These are phyloP conservation scores for Ceratotherium simum DNA, from an alignment of 2,113 vertebrate genomes.

Conservation along the genomic window DNA sequence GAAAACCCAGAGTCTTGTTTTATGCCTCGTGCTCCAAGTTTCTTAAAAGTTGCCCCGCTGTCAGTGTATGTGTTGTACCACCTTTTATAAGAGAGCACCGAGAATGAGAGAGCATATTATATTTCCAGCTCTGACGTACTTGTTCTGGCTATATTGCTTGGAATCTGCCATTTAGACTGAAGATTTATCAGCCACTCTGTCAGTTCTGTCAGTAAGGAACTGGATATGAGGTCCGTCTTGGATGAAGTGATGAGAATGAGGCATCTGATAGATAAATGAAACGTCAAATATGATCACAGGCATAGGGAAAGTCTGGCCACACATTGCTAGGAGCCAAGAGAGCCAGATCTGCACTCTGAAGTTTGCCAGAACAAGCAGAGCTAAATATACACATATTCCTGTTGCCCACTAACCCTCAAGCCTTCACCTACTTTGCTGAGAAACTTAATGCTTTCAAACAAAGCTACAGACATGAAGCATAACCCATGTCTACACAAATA, in stretches of 20 bases:
- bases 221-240: neutral
- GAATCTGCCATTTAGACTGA: slow-evolving; percentile 65
- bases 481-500: neutral
- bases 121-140: slow-evolving; percentile 72
- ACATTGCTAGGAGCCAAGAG: neutral
- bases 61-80: neutral
- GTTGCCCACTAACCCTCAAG: neutral
- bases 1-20: neutral
- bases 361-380: slow-evolving; percentile 67
- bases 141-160: slow-evolving; percentile 59
- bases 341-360: slow-evolving; percentile 7
- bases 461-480: slow-evolving; percentile 1
- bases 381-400: slow-evolving; percentile 71
- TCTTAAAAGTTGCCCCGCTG: neutral
- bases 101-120: slow-evolving; percentile 54
- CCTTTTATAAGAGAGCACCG: slow-evolving; percentile 19
- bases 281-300: neutral
- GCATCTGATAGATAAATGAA: neutral
- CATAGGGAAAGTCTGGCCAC: neutral
- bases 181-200: slow-evolving; percentile 59
- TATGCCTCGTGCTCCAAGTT: neutral
- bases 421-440: slow-evolving; percentile 45
- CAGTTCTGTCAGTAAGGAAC: neutral
- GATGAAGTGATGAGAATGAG: slow-evolving; percentile 21
- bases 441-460: slow-evolving; percentile 58